Evolutionary conservation across 1,140 invertebrate species (phyloP), one percentile per base, ranked within the genome.

Genomic region (Pseudomyrmex gracilis): DNA sequence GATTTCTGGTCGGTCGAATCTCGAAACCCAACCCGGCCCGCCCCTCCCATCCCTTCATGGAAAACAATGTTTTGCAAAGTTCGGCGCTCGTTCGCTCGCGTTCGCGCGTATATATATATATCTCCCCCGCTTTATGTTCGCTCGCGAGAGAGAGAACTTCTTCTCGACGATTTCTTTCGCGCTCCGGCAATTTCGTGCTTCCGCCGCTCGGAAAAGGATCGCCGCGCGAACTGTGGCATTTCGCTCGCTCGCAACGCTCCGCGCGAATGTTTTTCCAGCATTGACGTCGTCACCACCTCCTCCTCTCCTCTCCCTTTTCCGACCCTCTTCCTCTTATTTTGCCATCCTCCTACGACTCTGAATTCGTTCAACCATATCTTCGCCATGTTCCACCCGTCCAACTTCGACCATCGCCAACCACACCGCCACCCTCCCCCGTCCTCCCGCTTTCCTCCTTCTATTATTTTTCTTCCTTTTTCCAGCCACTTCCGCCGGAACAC

Each of bases 401-500:
- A 49, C 58, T 70, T 83, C 53, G 76, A 57, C 76, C 53, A 45
- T 63, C 64, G 47, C 63, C 73, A 13, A 13, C 64, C 17, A 1
- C 53, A 58, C 17, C 20, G 20, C 57, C 73, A 24, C 12, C 22
- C 10, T 20, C 49, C 45, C 49, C 45, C 49, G 5, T n/a, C n/a
- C n/a, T n/a, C 34, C 34, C 34, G 34, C 7, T 34, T 24, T 60
- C 43, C 53, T 24, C 43, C 53, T 71, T 84, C 76, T 74, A 85
- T 82, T 86, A 85, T 87, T 84, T 86, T 83, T 88, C 84, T 83
- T 85, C 77, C 73, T 87, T 86, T 83, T 84, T 82, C 67, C 73
- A 47, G 84, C 61, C 64, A 82, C 87, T 88, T 88, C 86, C 82
- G 82, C 74, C 24, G 57, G 57, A 71, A 71, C 45, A 53, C 76